Percentiles rank a stretch among this genome's conserved stretches.
These are phyloP conservation scores for Kryptopterus vitreolus DNA, from an alignment of 2,797 vertebrate genomes.

Conservation along the genomic window DNA sequence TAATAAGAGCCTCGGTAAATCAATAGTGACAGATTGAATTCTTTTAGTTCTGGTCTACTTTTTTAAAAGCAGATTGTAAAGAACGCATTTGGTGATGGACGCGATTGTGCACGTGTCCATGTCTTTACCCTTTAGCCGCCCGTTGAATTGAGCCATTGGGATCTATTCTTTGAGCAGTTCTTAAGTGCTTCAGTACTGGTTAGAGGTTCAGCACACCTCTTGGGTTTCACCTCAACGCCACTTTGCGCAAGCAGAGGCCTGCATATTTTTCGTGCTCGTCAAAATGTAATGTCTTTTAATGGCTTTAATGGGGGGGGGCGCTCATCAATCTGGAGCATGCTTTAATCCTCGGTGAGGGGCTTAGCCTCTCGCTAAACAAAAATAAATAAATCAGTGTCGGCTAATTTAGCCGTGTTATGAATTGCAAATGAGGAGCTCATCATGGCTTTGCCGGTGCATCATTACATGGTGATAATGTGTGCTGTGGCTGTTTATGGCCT, in stretches of 20 bases:
- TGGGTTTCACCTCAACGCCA: conserved; percentile 33
- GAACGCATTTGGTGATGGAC: conserved; percentile 5
- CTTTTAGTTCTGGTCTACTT: conserved; percentile 34
- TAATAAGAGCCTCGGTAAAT: conserved; percentile 40
- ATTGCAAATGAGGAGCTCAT: conserved; percentile 54
- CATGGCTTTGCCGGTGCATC: conserved; percentile 43
- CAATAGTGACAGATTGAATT: conserved; percentile 41
- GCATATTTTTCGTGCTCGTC: conserved; percentile 66
- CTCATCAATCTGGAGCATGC: conserved; percentile 58
- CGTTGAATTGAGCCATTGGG: neutral
- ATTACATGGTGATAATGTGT: conserved; percentile 51
- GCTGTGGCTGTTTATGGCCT: conserved; percentile 46
- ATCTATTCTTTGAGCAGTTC: conserved; percentile 13
- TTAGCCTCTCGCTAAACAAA: conserved; percentile 56
- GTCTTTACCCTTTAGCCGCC: conserved; percentile 1
- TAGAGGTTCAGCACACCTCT: conserved; percentile 15
- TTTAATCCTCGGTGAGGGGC: conserved; percentile 64
- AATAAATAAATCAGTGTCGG: conserved; percentile 63
- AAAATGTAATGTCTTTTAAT: conserved; percentile 65
- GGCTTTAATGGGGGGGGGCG: conserved; percentile 63
- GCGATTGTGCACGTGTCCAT: conserved; percentile 23
- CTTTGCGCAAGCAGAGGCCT: conserved; percentile 41
- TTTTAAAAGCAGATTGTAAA: conserved; percentile 35
- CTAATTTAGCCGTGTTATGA: conserved; percentile 54
- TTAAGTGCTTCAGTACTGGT: neutral